A percentile compares a stretch with the other conserved stretches of the same genome.
Conservation (phyloP, 2,113 vertebrate genomes). For the Cheirogaleus medius region DNA sequence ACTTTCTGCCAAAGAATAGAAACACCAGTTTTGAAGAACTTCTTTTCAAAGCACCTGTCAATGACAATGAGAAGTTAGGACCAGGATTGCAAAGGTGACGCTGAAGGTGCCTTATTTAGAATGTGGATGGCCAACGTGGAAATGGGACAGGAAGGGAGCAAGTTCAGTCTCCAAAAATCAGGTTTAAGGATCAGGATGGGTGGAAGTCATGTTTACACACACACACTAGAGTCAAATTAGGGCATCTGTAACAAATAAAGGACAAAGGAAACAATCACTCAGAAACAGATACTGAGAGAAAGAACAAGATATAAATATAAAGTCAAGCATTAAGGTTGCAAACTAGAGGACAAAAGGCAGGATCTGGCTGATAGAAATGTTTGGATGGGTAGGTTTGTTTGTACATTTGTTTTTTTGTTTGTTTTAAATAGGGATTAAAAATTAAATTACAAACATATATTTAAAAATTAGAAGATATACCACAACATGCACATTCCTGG, state of each 20-base stretch:
- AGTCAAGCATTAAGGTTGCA: accelerated
- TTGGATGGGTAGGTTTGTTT: not conserved
- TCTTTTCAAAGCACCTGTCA: not conserved
- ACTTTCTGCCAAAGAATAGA: conserved; percentile 24
- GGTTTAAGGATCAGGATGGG: not conserved
- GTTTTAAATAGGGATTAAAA: not conserved
- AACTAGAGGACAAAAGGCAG: not conserved
- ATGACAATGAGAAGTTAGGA: not conserved
- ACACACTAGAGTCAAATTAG: not conserved
- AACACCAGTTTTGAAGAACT: not conserved
- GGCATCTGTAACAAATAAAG: not conserved
- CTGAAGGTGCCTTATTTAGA: not conserved
- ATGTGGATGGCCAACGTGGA: not conserved
- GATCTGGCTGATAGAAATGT: not conserved
- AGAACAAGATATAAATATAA: not conserved
- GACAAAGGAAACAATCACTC: not conserved
- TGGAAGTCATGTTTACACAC: not conserved
- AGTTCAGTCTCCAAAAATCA: not conserved
- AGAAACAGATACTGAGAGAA: not conserved
- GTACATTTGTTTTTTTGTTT: not conserved
- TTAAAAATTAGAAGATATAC: not conserved
- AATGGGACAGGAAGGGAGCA: not conserved
- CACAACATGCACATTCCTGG: not conserved
- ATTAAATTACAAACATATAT: not conserved
- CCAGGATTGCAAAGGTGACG: not conserved